phyloP scores from a whole-genome alignment of 2,797 vertebrate genomes.

The Helostoma temminkii region DNA sequence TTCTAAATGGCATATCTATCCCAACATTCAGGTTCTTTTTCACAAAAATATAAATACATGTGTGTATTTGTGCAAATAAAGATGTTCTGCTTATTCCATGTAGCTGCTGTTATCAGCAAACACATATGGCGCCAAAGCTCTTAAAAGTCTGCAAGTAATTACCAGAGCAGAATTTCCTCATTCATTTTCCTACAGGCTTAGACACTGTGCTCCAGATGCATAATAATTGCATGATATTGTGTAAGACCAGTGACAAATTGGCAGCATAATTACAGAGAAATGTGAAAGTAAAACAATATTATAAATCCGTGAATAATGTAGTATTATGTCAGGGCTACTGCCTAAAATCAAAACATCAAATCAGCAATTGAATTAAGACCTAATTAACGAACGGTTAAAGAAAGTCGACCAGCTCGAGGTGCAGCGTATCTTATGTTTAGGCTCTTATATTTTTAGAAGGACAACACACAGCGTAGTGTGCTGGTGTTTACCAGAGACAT shows the following conservation, averaged over 20 bases:
- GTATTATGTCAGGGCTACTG: slow-evolving; percentile 27
- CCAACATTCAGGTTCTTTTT: slow-evolving; percentile 24
- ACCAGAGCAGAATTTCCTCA: slow-evolving; percentile 24
- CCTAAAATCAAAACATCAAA: slow-evolving; percentile 43
- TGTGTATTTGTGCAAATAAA: slow-evolving; percentile 44
- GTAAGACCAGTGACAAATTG: slow-evolving; percentile 46
- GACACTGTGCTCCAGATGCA: slow-evolving; percentile 46
- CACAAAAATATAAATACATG: slow-evolving; percentile 50
- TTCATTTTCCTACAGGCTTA: slow-evolving; percentile 46
- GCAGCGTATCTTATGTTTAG: slow-evolving; percentile 48
- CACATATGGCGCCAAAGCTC: slow-evolving; percentile 43
- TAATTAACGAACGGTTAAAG: slow-evolving; percentile 63
- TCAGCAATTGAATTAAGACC: slow-evolving; percentile 31
- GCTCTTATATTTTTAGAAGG: slow-evolving; percentile 45
- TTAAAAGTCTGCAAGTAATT: slow-evolving; percentile 49
- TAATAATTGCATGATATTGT: slow-evolving; percentile 51
- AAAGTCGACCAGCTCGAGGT: slow-evolving; percentile 53
- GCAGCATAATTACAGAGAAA: slow-evolving; percentile 48
- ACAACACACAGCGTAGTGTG: slow-evolving; percentile 19
- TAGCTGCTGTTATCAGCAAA: slow-evolving; percentile 59
- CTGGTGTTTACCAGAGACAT: slow-evolving; percentile 26
- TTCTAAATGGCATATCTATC: slow-evolving; percentile 15
- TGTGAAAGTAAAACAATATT: slow-evolving; percentile 54
- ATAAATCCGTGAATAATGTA: slow-evolving; percentile 51
- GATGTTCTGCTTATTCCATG: slow-evolving; percentile 21